Conservation (phyloP, 2,888 invertebrate genomes). For the Lutraria lutraria region DNA sequence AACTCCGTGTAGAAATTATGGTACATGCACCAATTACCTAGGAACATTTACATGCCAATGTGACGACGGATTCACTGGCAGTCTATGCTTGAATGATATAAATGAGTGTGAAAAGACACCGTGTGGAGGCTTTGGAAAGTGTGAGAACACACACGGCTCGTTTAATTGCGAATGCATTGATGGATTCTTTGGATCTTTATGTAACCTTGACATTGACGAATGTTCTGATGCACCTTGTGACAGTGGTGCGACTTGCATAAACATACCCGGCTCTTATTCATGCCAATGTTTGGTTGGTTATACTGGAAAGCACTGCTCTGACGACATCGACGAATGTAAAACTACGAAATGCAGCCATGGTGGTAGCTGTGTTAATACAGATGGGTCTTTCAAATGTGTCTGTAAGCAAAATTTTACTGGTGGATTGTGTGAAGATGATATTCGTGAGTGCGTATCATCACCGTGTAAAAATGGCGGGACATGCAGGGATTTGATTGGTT, state of each 20-base stretch:
- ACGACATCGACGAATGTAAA: slow-evolving; percentile 52
- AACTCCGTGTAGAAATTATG: slow-evolving; percentile 34
- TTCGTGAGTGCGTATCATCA: slow-evolving; percentile 30
- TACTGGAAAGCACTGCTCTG: slow-evolving; percentile 36
- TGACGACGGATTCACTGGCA: slow-evolving; percentile 22
- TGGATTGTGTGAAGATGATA: slow-evolving; percentile 30
- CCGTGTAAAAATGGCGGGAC: slow-evolving; percentile 41
- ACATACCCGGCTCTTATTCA: slow-evolving; percentile 34
- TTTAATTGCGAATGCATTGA: slow-evolving; percentile 60
- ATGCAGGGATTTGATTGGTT: slow-evolving; percentile 67
- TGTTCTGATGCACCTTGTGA: slow-evolving; percentile 49
- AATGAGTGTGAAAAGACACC: slow-evolving; percentile 36
- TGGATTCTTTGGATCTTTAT: slow-evolving; percentile 54
- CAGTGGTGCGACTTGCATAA: slow-evolving; percentile 42
- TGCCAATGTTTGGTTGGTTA: slow-evolving; percentile 53
- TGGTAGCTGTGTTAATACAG: slow-evolving; percentile 42
- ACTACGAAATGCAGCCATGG: slow-evolving; percentile 41
- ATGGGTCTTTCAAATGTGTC: slow-evolving; percentile 35
- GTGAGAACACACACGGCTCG: slow-evolving; percentile 56
- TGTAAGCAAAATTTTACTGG: slow-evolving; percentile 41
- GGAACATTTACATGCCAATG: slow-evolving; percentile 36
- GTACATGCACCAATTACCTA: slow-evolving; percentile 34
- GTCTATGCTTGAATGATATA: slow-evolving; percentile 31
- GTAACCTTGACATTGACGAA: slow-evolving; percentile 60
- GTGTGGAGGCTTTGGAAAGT: slow-evolving; percentile 50